Evolutionary conservation across 1,140 invertebrate species (phyloP), one percentile per base, ranked within the genome.

Genomic region (Venturia canescens): DNA sequence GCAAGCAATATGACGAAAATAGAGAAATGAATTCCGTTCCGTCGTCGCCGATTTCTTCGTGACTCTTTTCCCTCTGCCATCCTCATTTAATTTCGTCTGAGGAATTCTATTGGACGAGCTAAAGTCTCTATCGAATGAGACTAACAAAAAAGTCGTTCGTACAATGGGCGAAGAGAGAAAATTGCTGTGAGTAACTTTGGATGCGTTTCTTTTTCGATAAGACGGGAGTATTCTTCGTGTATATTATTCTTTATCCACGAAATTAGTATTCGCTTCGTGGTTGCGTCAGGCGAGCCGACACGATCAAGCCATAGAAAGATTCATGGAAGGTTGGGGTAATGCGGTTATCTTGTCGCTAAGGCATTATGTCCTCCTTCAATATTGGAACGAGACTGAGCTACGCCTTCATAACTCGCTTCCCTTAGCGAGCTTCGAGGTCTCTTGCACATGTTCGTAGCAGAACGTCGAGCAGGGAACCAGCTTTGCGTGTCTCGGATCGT

Each of bases 331-430:
- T 76, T 69, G 63, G 81, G 78, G 80, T 89, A 87, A 89, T 88
- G 84, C 85, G 82, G 83, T 89, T 88, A 87, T 84, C 86, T 87
- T 83, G 82, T 86, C 85, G 75, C 83, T 50, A 60, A 70, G 70
- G 85, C 82, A 86, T 89, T 88, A 86, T 89, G 87, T 86, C 84
- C 84, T 84, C 82, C 79, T 87, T 87, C 83, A 83, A 87, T 87
- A 87, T 86, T 83, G 82, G 79, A 82, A 82, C 84, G 74, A 67
- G 81, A 71, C 79, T 50, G 79, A 75, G 70, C 53, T 69, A 21
- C 53, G 15, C 38, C n/a, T n/a, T 69, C 29, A 57, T 27, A 72
- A 48, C 70, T 69, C 75, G 50, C 16, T 81, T 83, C 78, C 72
- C 34, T 77, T 44, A 44, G 38, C 13, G 44, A 38, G 57, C 63